Conservation (phyloP, 2,888 invertebrate species). For the Tetragonula carbonaria region DNA sequence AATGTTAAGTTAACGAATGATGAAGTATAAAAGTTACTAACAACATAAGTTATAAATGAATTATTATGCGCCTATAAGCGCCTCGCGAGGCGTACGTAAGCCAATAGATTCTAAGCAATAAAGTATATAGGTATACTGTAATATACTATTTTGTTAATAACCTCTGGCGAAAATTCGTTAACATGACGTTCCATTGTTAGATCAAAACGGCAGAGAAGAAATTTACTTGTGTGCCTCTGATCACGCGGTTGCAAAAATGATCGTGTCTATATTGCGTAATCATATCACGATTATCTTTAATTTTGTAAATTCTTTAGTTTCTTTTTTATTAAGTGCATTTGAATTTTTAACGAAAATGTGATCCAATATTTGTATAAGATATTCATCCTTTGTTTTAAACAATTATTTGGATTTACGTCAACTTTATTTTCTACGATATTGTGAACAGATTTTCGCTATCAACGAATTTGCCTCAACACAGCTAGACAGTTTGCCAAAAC, state of each 20-base stretch:
- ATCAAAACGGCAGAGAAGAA: constrained; percentile 67
- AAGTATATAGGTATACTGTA: constrained; percentile 79
- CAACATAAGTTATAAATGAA: constrained; percentile 65
- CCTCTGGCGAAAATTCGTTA: constrained; percentile 79
- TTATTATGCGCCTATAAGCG: constrained; percentile 67
- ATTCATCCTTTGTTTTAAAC: background rate
- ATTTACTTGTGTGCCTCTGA: constrained; percentile 70
- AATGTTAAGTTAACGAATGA: constrained; percentile 45
- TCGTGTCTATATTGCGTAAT: constrained; percentile 29
- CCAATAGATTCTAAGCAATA: constrained; percentile 83
- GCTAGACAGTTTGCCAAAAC: constrained; percentile 73
- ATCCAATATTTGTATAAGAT: background rate
- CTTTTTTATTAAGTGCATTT: background rate
- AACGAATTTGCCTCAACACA: constrained; percentile 76
- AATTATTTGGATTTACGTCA: background rate
- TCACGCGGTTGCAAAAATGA: constrained; percentile 31
- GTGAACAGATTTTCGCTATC: constrained; percentile 75
- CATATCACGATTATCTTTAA: background rate
- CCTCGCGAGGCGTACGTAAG: constrained; percentile 76
- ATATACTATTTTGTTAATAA: constrained; percentile 83
- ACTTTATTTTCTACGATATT: constrained; percentile 51
- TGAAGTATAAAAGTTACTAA: constrained; percentile 63
- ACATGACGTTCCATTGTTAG: constrained; percentile 75
- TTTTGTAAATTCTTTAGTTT: background rate
- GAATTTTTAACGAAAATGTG: background rate